Evolutionary conservation across 2,113 vertebrate genomes (phyloP).

Genomic region (Ascaphus truei): DNA sequence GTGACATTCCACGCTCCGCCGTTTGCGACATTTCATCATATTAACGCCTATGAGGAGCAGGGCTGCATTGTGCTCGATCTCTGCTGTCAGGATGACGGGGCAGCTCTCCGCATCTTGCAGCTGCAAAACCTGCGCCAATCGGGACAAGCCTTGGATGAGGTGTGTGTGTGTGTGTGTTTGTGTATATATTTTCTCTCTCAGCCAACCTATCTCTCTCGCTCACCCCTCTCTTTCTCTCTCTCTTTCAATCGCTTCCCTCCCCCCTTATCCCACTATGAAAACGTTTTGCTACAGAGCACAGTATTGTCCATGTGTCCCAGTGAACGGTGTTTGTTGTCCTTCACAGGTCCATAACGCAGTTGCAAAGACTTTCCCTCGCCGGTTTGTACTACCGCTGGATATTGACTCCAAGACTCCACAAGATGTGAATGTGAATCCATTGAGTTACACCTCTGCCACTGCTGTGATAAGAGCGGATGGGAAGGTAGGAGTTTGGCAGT

Average conservation of each 20-base stretch:
- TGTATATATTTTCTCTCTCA: too few relatives aligned
- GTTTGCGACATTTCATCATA: slow-evolving; percentile 79
- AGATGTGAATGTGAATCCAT: slow-evolving; percentile 75
- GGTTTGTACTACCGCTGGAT: slow-evolving; percentile 83
- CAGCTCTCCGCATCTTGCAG: slow-evolving; percentile 56
- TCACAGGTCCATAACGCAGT: slow-evolving; percentile 69
- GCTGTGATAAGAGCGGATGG: slow-evolving; percentile 67
- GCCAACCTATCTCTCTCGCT: too few relatives aligned
- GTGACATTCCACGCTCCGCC: slow-evolving; percentile 63
- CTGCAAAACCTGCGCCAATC: slow-evolving; percentile 79
- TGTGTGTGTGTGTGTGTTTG: too few relatives aligned
- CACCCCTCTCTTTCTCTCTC: too few relatives aligned
- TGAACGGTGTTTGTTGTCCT: neutral
- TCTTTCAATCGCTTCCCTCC: neutral
- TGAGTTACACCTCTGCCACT: slow-evolving; percentile 65
- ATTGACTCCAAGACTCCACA: slow-evolving; percentile 56
- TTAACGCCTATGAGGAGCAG: slow-evolving; percentile 82
- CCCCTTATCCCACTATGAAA: too few relatives aligned
- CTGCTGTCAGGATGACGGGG: slow-evolving; percentile 78
- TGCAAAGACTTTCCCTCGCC: slow-evolving; percentile 63
- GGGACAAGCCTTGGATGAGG: slow-evolving; percentile 81
- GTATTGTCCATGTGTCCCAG: neutral
- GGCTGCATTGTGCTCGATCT: slow-evolving; percentile 79
- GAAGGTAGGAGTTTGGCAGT: slow-evolving; percentile 58
- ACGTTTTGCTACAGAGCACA: neutral